Percentiles rank a stretch among this genome's conserved stretches.
Conservation (phyloP, 2,113 vertebrate species). For the Hyperoodon ampullatus region DNA sequence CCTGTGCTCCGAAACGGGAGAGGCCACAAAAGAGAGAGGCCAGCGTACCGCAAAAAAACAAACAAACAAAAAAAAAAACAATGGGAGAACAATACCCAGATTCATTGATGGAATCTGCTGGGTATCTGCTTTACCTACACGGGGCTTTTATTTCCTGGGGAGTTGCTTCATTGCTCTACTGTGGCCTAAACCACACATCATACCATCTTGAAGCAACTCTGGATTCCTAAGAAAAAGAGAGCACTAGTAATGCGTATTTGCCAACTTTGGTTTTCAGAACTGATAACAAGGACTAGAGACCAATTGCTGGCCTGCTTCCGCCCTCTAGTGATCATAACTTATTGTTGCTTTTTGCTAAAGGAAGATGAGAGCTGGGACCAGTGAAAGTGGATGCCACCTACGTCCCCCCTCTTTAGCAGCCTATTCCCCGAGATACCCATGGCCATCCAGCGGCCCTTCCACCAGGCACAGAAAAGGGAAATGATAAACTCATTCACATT, state of each 20-base stretch:
- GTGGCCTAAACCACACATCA: neutral
- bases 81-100: neutral
- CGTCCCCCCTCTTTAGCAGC: neutral
- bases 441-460: neutral
- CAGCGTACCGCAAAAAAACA: no score
- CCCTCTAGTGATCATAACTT: constrained; percentile 79
- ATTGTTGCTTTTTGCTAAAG: constrained; percentile 2
- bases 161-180: neutral
- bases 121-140: neutral
- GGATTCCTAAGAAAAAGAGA: constrained; percentile 57
- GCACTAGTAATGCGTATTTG: constrained; percentile 33
- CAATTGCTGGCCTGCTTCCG: constrained; percentile 80
- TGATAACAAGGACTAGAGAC: constrained; percentile 12
- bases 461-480: neutral
- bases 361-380: neutral
- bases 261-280: constrained; percentile 46
- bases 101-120: neutral
- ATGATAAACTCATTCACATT: neutral
- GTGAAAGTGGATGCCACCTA: rapidly evolving
- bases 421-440: neutral
- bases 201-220: constrained; percentile 4
- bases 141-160: neutral
- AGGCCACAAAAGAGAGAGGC: no score
- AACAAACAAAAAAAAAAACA: neutral
- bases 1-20: no score